Conservation (phyloP, 2,797 vertebrate genomes). For the Microchirus variegatus region DNA sequence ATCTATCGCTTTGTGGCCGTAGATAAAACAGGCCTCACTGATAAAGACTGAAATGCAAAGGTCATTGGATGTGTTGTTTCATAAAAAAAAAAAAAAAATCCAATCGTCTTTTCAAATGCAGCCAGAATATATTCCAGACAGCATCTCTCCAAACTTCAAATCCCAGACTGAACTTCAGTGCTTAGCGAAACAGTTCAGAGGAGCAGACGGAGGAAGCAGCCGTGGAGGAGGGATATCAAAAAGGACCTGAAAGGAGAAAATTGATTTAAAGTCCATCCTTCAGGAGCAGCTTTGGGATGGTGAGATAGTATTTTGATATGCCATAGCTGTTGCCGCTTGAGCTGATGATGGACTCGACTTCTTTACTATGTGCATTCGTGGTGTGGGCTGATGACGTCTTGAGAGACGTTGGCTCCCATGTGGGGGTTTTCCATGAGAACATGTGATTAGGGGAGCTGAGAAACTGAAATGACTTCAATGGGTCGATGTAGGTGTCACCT, state of each 20-base stretch:
- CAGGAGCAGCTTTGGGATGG: conserved; percentile 31
- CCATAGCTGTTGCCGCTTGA: conserved; percentile 6
- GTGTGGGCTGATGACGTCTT: background rate
- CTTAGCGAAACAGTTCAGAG: conserved; percentile 45
- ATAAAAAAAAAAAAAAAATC: conserved; percentile 39
- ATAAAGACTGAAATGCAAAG: conserved; percentile 39
- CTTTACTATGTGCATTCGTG: background rate
- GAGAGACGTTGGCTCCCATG: background rate
- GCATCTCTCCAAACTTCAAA: conserved; percentile 50
- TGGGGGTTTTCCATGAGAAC: background rate
- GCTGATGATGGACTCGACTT: conserved; percentile 15
- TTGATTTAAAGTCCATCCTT: conserved; percentile 55
- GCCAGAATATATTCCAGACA: conserved; percentile 44
- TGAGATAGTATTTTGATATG: conserved; percentile 23
- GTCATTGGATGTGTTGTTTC: conserved; percentile 44
- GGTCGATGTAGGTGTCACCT: too few relatives aligned
- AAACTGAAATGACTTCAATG: too few relatives aligned
- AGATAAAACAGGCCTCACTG: conserved; percentile 22
- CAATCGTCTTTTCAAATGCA: conserved; percentile 27
- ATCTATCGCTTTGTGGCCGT: conserved; percentile 4
- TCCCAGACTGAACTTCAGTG: conserved; percentile 46
- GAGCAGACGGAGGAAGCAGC: conserved; percentile 43
- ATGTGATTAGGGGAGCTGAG: background rate
- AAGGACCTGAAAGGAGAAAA: conserved; percentile 44
- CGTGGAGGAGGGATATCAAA: conserved; percentile 45